Conservation (phyloP, 2,888 invertebrate species). For the Sthenelais limicola region DNA sequence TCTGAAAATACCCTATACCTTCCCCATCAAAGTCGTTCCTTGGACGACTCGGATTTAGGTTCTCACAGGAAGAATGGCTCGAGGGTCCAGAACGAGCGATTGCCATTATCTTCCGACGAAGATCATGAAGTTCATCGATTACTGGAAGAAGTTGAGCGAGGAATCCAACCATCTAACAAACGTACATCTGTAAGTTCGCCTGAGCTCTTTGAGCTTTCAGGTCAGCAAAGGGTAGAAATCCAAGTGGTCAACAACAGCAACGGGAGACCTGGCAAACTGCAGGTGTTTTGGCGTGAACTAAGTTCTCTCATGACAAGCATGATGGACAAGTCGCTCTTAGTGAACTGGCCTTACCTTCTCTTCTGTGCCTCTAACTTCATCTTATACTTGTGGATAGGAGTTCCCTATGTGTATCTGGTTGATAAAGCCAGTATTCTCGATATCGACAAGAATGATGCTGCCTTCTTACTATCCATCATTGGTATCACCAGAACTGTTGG, state of each 20-base stretch:
- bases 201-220: background rate
- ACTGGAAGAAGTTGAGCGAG: constrained; percentile 22
- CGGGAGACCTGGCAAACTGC: background rate
- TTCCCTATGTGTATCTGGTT: constrained; percentile 92
- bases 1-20: background rate
- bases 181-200: constrained; percentile 17
- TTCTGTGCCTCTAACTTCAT: constrained; percentile 88
- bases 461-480: constrained; percentile 85
- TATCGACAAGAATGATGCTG: constrained; percentile 64
- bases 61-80: background rate
- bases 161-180: background rate
- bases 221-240: background rate
- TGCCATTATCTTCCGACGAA: constrained; percentile 3
- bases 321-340: constrained; percentile 46
- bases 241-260: background rate
- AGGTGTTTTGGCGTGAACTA: constrained; percentile 31
- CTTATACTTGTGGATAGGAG: constrained; percentile 89
- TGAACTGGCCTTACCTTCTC: constrained; percentile 45
- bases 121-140: constrained; percentile 27
- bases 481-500: constrained; percentile 84
- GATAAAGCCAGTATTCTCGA: constrained; percentile 82
- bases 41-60: constrained; percentile 20
- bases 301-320: constrained; percentile 41
- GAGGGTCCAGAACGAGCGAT: background rate
- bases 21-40: constrained; percentile 7